Evolutionary conservation across 2,113 vertebrate genomes (phyloP), one percentile per base, ranked within the genome.

Genomic region (Egretta garzetta): DNA sequence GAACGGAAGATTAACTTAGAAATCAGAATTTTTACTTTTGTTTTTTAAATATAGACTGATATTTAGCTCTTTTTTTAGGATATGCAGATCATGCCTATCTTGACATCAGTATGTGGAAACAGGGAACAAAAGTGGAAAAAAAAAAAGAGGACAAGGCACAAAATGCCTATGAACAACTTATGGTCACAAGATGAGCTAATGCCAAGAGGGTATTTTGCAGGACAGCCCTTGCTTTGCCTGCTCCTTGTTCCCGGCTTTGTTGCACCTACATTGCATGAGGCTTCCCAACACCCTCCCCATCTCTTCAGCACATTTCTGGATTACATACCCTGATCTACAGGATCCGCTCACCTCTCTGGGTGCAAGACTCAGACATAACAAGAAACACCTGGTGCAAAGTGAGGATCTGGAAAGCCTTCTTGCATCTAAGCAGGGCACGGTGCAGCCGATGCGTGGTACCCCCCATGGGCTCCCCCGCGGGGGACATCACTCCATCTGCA

Each of bases 381-480:
- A 71, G 64, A 84, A 88, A 66, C 37, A 52, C 10, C 10, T 23
- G 21, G 13, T 26, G 10, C 41, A 49, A 60, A 70, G 45, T 14
- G 26, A 83, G 39, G n/a, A 50, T 63, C 43, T 60, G 47, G 41
- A 82, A 28, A 63, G 13, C 52, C 18, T 37, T 67, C 63, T 21
- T 35, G 49, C 35, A 18, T 6, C 33, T 56, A 14, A 45, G 50
- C 49, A 52, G 28, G 41, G 33, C 5, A 35, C 16, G 20, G 76
- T 23, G 37, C 77, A 71, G 50, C 22, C 3, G 2, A 41, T 0
- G 2, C 7, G 32, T 30, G 53, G 49, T 39, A 60, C 4, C 9
- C 3, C 0, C 50, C 45, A 56, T 0, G 17, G 59, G 66, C 17
- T 55, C 15, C n/a, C 14, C 47, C 1, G 0, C 0, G 1, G n/a